These are phyloP conservation scores for Chrysochloris asiatica DNA, from an alignment of 2,113 vertebrate species.

Conservation along the genomic window DNA sequence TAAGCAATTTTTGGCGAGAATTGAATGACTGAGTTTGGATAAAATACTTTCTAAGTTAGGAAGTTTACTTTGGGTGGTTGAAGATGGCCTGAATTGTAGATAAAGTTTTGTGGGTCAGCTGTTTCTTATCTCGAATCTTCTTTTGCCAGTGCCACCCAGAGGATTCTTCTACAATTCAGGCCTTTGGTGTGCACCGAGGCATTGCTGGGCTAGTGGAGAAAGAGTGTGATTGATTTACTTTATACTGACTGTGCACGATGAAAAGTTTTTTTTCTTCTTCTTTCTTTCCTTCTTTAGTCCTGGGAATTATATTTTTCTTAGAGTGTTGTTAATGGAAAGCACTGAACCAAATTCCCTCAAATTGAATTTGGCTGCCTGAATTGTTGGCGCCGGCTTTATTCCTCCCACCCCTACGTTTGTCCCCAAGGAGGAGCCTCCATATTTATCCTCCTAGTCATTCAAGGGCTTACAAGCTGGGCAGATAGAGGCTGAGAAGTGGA, in stretches of 20 bases:
- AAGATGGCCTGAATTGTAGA: background rate
- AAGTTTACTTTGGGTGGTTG: background rate
- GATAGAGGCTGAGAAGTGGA: accelerated
- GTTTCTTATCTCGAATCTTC: background rate
- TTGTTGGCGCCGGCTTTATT: constrained; percentile 34
- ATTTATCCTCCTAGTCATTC: background rate
- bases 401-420: background rate
- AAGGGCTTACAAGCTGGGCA: background rate
- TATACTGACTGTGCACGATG: constrained; percentile 28
- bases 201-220: constrained; percentile 42
- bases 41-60: background rate
- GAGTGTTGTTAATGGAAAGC: constrained; percentile 80
- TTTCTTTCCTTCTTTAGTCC: constrained; percentile 38
- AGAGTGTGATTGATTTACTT: constrained; percentile 76
- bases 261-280: constrained; percentile 43
- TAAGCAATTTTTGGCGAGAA: background rate
- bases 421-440: background rate
- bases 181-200: constrained; percentile 57
- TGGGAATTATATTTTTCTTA: constrained; percentile 74
- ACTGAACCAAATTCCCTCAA: constrained; percentile 77
- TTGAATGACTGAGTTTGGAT: background rate
- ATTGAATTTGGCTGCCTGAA: constrained; percentile 76
- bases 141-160: background rate
- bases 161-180: background rate
- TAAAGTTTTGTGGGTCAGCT: background rate